phyloP scores from a whole-genome alignment of 2,797 vertebrate species.

The Hypotaenidia philippensis region DNA sequence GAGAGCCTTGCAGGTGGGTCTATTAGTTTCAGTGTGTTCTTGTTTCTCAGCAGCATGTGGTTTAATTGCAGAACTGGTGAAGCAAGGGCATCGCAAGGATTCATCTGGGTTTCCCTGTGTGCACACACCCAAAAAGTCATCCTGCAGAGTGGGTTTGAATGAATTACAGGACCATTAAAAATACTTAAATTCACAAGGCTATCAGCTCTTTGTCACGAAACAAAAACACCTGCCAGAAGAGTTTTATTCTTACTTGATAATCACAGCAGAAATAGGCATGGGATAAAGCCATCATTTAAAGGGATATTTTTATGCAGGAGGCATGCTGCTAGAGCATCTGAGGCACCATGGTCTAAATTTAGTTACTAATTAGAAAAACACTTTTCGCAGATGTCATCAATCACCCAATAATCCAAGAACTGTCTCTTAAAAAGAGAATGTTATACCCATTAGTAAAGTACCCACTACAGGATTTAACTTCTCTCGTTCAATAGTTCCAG shows the following conservation, averaged over 20 bases:
- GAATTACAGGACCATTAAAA: conserved; percentile 61
- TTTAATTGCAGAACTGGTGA: conserved; percentile 20
- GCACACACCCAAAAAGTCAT: not conserved
- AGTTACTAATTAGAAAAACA: conserved; percentile 64
- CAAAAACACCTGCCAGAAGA: conserved; percentile 66
- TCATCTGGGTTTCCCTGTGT: not conserved
- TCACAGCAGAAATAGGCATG: conserved; percentile 32
- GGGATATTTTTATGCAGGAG: conserved; percentile 46
- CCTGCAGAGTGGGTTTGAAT: not conserved
- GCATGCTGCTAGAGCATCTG: not conserved
- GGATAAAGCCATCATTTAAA: conserved; percentile 60
- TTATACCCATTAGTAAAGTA: not conserved
- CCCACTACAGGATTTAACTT: not conserved
- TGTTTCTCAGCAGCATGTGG: not conserved
- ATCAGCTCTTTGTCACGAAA: conserved; percentile 60
- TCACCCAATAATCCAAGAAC: conserved; percentile 29
- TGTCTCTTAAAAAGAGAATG: not conserved
- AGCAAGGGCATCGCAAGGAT: not conserved
- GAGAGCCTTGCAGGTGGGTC: conserved; percentile 9
- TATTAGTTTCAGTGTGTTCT: not conserved
- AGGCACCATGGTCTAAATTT: conserved; percentile 15
- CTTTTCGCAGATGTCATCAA: conserved; percentile 37
- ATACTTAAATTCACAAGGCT: conserved; percentile 42
- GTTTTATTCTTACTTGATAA: conserved; percentile 68
- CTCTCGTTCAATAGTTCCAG: not conserved